A percentile compares a stretch with the other conserved stretches of the same genome.
These are phyloP conservation scores for Paralichthys olivaceus DNA, from an alignment of 2,113 vertebrate species.

Conservation along the genomic window DNA sequence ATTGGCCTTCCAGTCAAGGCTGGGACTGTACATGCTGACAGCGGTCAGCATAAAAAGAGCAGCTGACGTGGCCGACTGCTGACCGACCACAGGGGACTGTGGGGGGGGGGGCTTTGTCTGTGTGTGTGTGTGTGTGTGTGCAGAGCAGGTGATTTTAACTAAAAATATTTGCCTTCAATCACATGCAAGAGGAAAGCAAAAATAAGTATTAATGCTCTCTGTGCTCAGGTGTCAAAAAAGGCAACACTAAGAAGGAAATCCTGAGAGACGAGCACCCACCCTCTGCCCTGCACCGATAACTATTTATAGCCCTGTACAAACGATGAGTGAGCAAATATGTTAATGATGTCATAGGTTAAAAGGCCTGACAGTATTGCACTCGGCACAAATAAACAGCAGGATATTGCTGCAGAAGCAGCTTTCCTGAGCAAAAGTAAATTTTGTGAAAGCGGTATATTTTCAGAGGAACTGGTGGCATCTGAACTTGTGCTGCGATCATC, in stretches of 20 bases:
- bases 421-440: conserved; percentile 6
- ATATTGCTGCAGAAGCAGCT: conserved; percentile 25
- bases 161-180: conserved; percentile 9
- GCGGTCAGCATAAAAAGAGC: conserved; percentile 70
- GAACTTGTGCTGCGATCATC: conserved; percentile 25
- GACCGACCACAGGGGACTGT: conserved; percentile 52
- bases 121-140: not conserved
- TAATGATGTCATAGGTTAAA: conserved; percentile 64
- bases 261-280: not conserved
- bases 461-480: not conserved
- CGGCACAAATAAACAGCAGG: conserved; percentile 27
- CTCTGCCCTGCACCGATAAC: not conserved
- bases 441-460: conserved; percentile 10
- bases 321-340: conserved; percentile 60
- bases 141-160: conserved; percentile 12
- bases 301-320: conserved; percentile 62
- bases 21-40: conserved; percentile 55
- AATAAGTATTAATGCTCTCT: not conserved
- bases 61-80: conserved; percentile 77
- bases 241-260: conserved; percentile 3
- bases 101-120: too few species aligned
- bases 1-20: conserved; percentile 55
- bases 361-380: conserved; percentile 15
- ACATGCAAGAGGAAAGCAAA: not conserved
- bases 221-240: conserved; percentile 9